Percentiles rank a stretch among this genome's conserved stretches.
Evolutionary conservation across 2,797 vertebrate genomes (phyloP).

Genomic region (Xiphophorus birchmanni): DNA sequence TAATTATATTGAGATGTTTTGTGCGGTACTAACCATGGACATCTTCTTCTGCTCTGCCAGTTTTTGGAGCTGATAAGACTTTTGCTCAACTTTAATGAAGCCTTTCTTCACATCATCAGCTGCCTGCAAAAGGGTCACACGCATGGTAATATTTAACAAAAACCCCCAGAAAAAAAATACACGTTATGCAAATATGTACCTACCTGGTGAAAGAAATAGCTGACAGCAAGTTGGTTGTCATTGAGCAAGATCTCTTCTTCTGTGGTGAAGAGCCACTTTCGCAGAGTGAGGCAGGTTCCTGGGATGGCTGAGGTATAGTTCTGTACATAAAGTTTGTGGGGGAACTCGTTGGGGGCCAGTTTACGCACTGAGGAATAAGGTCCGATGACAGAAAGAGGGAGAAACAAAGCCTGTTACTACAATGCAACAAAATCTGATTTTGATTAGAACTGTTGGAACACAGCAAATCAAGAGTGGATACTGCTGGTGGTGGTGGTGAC

Average conservation of each 20-base stretch:
- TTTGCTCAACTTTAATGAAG: conserved; percentile 93
- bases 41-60: conserved; percentile 94
- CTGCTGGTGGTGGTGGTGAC: neutral
- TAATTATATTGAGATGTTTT: neutral
- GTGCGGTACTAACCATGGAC: conserved; percentile 85
- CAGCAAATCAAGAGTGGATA: neutral
- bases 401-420: neutral
- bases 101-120: conserved; percentile 94
- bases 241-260: conserved; percentile 93
- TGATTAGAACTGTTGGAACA: neutral
- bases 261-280: conserved; percentile 97
- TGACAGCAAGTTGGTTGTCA: conserved; percentile 94
- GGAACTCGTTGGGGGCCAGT: conserved; percentile 95
- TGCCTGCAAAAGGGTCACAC: conserved; percentile 77
- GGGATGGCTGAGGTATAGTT: conserved; percentile 97
- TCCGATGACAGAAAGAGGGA: neutral
- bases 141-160: neutral
- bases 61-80: conserved; percentile 96
- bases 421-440: neutral
- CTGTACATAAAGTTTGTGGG: conserved; percentile 97
- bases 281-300: conserved; percentile 92
- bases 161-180: neutral
- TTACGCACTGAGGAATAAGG: conserved; percentile 85
- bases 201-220: conserved; percentile 92
- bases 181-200: neutral